Evolutionary conservation across 1,140 invertebrate species (phyloP).

Genomic region (Danaus plexippus): DNA sequence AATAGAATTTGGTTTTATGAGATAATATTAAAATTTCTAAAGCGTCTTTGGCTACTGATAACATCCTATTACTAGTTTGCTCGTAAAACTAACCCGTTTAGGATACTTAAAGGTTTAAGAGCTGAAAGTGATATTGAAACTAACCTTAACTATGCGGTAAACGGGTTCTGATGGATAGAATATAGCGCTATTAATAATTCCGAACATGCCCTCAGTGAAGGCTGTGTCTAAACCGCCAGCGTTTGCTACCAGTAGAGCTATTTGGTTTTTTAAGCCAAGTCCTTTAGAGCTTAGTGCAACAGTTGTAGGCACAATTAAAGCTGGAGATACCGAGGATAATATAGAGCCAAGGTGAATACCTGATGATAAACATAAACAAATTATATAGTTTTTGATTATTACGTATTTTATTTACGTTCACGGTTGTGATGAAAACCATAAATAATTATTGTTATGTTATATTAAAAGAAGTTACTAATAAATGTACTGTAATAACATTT

Average conservation of each 20-base stretch:
- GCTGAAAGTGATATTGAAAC: slow-evolving; percentile 10
- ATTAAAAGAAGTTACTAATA: too few relatives aligned
- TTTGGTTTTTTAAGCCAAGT: slow-evolving; percentile 91
- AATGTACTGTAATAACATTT: too few relatives aligned
- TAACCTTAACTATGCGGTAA: slow-evolving; percentile 66
- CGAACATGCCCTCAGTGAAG: slow-evolving; percentile 92
- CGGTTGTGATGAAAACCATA: too few relatives aligned
- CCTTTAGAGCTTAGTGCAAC: slow-evolving; percentile 85
- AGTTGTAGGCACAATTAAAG: slow-evolving; percentile 92
- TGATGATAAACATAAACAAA: slow-evolving; percentile 22
- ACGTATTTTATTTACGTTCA: too few relatives aligned
- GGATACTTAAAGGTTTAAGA: slow-evolving; percentile 17
- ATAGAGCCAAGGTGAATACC: slow-evolving; percentile 86
- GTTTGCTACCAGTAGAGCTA: slow-evolving; percentile 93
- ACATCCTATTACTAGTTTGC: slow-evolving; percentile 13
- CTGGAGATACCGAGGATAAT: slow-evolving; percentile 92
- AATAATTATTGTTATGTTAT: too few relatives aligned
- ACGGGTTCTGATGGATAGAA: slow-evolving; percentile 79
- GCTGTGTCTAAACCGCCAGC: slow-evolving; percentile 87
- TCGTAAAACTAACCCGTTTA: slow-evolving; percentile 11
- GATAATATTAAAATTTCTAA: slow-evolving; percentile 10
- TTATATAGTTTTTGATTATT: background rate
- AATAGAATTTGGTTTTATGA: slow-evolving; percentile 11
- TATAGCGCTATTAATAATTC: slow-evolving; percentile 87
- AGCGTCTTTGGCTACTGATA: slow-evolving; percentile 14